Evolutionary conservation across 2,797 vertebrate species (phyloP), one percentile per base, ranked within the genome.

Genomic region (Coluber constrictor): DNA sequence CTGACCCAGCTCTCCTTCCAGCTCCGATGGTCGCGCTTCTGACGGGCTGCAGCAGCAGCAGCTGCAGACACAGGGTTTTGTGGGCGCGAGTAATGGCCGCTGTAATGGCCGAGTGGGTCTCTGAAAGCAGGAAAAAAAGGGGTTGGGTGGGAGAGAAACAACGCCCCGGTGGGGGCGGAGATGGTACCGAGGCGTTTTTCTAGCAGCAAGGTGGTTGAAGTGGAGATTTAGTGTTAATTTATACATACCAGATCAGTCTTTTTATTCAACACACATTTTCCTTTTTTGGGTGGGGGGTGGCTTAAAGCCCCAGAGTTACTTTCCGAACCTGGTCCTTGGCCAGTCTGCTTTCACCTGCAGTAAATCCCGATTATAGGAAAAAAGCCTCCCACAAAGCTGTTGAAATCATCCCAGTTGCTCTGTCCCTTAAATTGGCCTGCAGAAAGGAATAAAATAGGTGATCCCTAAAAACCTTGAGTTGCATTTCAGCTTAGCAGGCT

Each of bases 71-170:
- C 10, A 47, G 90, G 43, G 3, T 13, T 90, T 91, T 88, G 66
- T 54, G 87, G 51, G 57, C n/a, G 90, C 47, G 1, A 27, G 87
- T 89, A 89, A 93, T 93, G 93, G 93, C 93, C 83, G 90, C 90
- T 83, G 25, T 63, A 29, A 63, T 13, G 27, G 25, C 9, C n/a
- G 92, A 90, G 92, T 93, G 92, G 92, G 90, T 56, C 93, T 88
- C 47, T 1, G 2, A n/a, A 47, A 37, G 43, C 15, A 37, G 2
- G 47, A 6, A 1, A 8, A 83, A 23, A 56, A 6, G 2, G 29
- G 1, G 12, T 51, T 51, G 51, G 51, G 51, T 54, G 51, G 51
- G 51, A 5, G 12, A 29, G 9, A 1, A 15, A 66, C 23, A 18
- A 15, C 27, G 15, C n/a, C 25, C n/a, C 1, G 56, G 1, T 15